Base-by-base conservation (phyloP, 2,797 vertebrate species). In the Pseudomugil gertrudae region DNA sequence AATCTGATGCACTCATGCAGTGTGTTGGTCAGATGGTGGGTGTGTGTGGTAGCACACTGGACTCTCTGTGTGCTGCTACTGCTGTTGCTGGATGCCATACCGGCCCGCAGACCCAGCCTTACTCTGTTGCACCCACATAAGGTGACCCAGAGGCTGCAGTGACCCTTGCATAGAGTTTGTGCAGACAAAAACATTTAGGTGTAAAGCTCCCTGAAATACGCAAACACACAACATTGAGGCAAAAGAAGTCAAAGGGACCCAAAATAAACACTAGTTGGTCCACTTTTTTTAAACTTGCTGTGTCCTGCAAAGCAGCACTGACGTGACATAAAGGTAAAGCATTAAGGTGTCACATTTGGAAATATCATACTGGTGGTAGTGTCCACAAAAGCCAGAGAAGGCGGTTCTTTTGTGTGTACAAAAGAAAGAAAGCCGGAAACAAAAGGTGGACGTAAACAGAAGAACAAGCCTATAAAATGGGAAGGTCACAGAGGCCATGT, bases 1-100 rank as follows among this genome's bases (percentile, higher is more conserved):
- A 87, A 89, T 90, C 87, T 32, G 80, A 90, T 92, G 89, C 78
- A 54, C 76, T 76, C 63, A 26, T 53, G 82, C 84, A 10, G 57
- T 36, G 69, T 69, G 36, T 78, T 72, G 85, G 85, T 90, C 81
- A 55, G 82, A 86, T 84, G 85, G 70, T 78, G 84, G 80, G 70
- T 76, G 83, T 56, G n/a, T 60, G 62, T 59, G 53, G 67, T 29
- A 75, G 75, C 60, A 88, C 79, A 84, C 71, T 76, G 69, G 65
- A 43, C 54, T 32, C 82, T 83, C 83, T 88, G 72, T 86, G 79
- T 35, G 38, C 56, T 48, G 58, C 62, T 21, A 9, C 56, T 48
- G 57, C 62, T 21, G 60, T 33, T 53, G 21, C 56, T 55, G 69
- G 74, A 72, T 36, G 64, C 47, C 51, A 17, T 23, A 54, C 52